Conservation (phyloP, 2,888 invertebrate genomes). For the Caradrina kadenii region DNA sequence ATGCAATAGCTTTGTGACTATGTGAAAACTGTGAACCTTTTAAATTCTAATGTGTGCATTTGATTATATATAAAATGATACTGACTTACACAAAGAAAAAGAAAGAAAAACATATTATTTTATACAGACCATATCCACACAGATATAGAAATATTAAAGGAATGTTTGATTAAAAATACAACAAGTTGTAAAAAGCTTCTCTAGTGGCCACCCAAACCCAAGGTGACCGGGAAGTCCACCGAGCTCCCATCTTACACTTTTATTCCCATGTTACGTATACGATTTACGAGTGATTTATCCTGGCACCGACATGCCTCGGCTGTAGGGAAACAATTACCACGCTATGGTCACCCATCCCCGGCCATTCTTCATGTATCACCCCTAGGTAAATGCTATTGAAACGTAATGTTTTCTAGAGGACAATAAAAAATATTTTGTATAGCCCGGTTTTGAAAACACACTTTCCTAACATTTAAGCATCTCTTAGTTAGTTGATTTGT, state of each 20-base stretch:
- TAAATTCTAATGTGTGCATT: too few species aligned
- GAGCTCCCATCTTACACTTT: constrained; percentile 69
- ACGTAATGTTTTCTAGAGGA: constrained; percentile 11
- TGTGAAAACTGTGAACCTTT: background rate
- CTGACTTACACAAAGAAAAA: too few species aligned
- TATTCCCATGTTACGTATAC: constrained; percentile 81
- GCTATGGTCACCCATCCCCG: constrained; percentile 50
- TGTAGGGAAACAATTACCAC: constrained; percentile 82
- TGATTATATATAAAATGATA: background rate
- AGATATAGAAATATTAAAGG: too few species aligned
- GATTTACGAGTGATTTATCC: constrained; percentile 80
- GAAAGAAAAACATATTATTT: too few species aligned
- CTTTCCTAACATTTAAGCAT: too few species aligned
- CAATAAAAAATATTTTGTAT: constrained; percentile 9
- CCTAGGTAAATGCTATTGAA: constrained; percentile 28
- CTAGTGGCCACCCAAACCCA: constrained; percentile 19
- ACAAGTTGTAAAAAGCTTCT: background rate
- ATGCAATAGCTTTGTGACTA: too few species aligned
- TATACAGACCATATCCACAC: too few species aligned
- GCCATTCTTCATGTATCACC: constrained; percentile 53
- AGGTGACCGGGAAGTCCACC: constrained; percentile 14
- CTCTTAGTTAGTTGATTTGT: too few species aligned
- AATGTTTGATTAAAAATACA: too few species aligned
- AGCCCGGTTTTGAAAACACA: background rate
- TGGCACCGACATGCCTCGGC: constrained; percentile 65